Evolutionary conservation across 2,888 invertebrate genomes (phyloP).

Genomic region (Isoperla grammatica): DNA sequence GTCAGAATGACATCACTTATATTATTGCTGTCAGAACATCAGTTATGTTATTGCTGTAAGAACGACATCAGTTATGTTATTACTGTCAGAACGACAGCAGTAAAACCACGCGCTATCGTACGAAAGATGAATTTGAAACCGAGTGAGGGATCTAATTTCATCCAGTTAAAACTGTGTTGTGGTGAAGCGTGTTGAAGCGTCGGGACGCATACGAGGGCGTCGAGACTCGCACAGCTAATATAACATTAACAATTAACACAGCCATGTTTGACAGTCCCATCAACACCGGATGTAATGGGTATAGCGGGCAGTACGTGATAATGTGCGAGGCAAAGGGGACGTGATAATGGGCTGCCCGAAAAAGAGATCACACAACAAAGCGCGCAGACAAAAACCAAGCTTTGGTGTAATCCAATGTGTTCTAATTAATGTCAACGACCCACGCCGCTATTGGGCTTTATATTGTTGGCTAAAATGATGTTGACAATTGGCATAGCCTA

Average conservation of each 20-base stretch:
- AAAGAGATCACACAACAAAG: neutral
- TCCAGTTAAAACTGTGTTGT: neutral
- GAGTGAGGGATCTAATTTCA: too few species aligned
- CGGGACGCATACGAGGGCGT: neutral
- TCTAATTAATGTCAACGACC: slow-evolving; percentile 15
- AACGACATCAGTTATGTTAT: too few species aligned
- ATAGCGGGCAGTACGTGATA: neutral
- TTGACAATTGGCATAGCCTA: neutral
- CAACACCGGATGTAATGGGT: slow-evolving; percentile 4
- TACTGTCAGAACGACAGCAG: too few species aligned
- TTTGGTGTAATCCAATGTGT: slow-evolving; percentile 11
- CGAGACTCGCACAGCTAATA: neutral
- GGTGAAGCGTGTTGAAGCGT: neutral
- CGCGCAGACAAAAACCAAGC: neutral
- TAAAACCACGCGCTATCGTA: too few species aligned
- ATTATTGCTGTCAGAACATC: too few species aligned
- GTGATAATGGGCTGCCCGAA: neutral
- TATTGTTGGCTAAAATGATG: neutral
- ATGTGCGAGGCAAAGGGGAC: slow-evolving; percentile 1
- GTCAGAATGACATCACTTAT: too few species aligned
- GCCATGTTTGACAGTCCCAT: slow-evolving; percentile 3
- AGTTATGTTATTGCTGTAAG: too few species aligned
- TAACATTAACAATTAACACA: slow-evolving; percentile 7
- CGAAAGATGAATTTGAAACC: too few species aligned
- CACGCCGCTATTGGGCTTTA: slow-evolving; percentile 5